phyloP scores from a whole-genome alignment of 2,113 vertebrate species.

The Sinocyclocheilus maitianheensis region DNA sequence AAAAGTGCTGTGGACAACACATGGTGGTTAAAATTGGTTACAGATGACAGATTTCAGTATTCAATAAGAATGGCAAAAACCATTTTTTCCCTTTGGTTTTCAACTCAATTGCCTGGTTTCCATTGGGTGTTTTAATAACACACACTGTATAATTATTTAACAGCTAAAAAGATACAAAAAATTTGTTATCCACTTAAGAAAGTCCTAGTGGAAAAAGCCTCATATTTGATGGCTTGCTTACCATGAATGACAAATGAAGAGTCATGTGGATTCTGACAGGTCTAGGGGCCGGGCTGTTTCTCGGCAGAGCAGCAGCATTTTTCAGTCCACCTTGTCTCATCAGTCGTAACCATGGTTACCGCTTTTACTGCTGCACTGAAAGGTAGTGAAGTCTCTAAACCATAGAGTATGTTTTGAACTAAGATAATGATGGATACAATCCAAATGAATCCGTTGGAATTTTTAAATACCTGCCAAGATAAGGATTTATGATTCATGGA shows the following conservation, averaged over 20 bases:
- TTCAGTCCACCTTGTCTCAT: constrained; percentile 63
- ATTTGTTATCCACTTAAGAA: constrained; percentile 50
- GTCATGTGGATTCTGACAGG: constrained; percentile 49
- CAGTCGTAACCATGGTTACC: constrained; percentile 69
- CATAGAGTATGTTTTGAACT: constrained; percentile 18
- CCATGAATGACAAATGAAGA: constrained; percentile 33
- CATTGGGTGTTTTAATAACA: constrained; percentile 56
- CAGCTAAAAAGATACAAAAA: constrained; percentile 47
- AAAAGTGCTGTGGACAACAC: neutral
- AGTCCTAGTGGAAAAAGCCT: constrained; percentile 46
- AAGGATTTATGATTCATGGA: neutral
- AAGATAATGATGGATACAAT: constrained; percentile 10
- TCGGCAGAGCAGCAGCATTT: constrained; percentile 47
- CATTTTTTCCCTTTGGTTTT: neutral
- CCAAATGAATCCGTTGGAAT: neutral
- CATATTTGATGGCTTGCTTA: constrained; percentile 32
- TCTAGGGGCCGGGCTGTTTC: neutral
- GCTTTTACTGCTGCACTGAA: constrained; percentile 40
- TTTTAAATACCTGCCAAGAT: neutral
- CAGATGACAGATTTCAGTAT: neutral
- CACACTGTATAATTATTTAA: constrained; percentile 53
- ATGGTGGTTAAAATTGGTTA: neutral
- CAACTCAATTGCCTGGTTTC: constrained; percentile 19
- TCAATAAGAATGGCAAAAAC: neutral
- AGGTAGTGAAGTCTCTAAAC: constrained; percentile 2